These are phyloP conservation scores for Leucania comma DNA, from an alignment of 2,888 invertebrate species.

Conservation along the genomic window DNA sequence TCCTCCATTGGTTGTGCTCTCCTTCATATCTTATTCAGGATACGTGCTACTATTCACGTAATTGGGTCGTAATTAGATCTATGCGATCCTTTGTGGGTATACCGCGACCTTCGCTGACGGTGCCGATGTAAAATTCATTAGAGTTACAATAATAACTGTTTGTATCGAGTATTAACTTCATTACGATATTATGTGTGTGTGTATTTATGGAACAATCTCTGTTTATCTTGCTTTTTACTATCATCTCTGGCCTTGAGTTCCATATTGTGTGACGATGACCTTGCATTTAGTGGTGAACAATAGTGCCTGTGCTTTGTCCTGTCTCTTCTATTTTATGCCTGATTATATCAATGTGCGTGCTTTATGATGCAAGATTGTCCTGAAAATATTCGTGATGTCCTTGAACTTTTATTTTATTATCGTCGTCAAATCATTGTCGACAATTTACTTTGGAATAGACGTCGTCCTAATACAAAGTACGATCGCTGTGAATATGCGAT, in stretches of 20 bases:
- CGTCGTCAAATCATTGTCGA: not conserved
- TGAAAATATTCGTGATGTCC: not conserved
- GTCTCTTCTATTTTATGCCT: slow-evolving; percentile 10
- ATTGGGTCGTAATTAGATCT: slow-evolving; percentile 41
- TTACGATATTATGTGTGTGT: not conserved
- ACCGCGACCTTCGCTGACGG: slow-evolving; percentile 22
- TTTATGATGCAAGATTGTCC: not conserved
- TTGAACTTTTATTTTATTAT: not conserved
- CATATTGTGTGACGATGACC: slow-evolving; percentile 2
- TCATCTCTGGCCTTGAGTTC: slow-evolving; percentile 7
- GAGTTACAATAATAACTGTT: slow-evolving; percentile 21
- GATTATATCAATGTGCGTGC: slow-evolving; percentile 7
- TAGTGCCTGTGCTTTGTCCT: slow-evolving; percentile 3
- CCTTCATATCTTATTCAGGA: slow-evolving; percentile 29
- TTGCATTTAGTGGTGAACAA: slow-evolving; percentile 18
- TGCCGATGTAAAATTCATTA: slow-evolving; percentile 57
- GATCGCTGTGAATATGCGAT: too few relatives aligned
- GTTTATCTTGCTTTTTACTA: slow-evolving; percentile 14
- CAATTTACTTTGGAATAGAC: not conserved
- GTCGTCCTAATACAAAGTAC: too few relatives aligned
- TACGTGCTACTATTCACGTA: slow-evolving; percentile 17
- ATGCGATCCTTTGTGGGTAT: slow-evolving; percentile 17
- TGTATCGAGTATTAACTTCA: slow-evolving; percentile 29
- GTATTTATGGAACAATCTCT: slow-evolving; percentile 3
- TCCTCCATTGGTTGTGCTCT: not conserved